A percentile compares a stretch with the other conserved stretches of the same genome.
phyloP scores from a whole-genome alignment of 1,140 invertebrate genomes.

The Phenacoccus solenopsis region DNA sequence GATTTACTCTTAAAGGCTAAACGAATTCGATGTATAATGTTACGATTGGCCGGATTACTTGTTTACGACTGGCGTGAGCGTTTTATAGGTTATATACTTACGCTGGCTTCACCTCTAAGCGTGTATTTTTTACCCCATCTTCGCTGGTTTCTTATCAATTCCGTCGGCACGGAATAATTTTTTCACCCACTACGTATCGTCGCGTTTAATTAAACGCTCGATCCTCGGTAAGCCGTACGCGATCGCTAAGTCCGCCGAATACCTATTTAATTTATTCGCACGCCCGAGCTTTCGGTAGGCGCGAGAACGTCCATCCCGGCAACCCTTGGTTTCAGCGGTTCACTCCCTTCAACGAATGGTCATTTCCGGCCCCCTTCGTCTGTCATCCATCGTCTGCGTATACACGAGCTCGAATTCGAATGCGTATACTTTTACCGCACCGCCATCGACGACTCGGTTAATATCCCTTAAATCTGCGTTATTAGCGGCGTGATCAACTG shows the following conservation, averaged over 20 bases:
- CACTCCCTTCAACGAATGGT: neutral
- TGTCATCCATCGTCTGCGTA: no score
- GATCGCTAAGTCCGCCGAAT: neutral
- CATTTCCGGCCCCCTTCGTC: neutral
- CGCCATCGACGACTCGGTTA: neutral
- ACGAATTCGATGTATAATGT: conserved; percentile 13
- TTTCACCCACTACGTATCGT: no score
- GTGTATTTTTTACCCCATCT: no score
- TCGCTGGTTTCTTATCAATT: neutral
- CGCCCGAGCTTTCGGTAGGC: neutral
- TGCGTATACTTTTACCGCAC: neutral
- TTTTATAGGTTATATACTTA: conserved; percentile 10
- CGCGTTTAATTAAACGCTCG: no score
- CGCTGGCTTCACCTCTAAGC: no score
- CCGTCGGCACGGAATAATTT: neutral
- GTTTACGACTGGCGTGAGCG: conserved; percentile 6
- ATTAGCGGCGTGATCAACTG: conserved; percentile 12
- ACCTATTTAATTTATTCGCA: neutral
- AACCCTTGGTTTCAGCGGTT: neutral
- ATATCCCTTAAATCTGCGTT: conserved; percentile 11
- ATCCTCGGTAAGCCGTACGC: no score
- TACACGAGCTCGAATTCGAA: no score
- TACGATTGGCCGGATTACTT: conserved; percentile 9
- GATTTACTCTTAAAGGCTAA: neutral
- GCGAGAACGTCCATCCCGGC: no score